These are phyloP conservation scores for Amaurobius ferox DNA, from an alignment of 2,888 invertebrate genomes.

Conservation along the genomic window DNA sequence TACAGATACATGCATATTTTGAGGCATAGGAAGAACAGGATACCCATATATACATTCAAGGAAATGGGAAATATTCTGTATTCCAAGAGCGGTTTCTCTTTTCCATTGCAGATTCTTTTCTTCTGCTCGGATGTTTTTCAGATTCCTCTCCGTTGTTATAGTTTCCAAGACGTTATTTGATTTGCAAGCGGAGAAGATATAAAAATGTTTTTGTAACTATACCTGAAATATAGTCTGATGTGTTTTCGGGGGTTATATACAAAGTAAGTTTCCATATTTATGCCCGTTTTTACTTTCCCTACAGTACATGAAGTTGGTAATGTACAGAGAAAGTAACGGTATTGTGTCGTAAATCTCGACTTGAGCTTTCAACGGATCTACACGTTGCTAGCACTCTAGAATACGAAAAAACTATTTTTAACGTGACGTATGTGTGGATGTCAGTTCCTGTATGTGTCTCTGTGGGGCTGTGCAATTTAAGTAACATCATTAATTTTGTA, in stretches of 20 bases:
- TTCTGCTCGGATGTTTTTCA: constrained; percentile 59
- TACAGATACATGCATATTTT: constrained; percentile 34
- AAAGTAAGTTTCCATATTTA: background rate
- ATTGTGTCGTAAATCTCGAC: no score
- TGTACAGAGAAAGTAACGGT: no score
- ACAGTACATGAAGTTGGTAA: no score
- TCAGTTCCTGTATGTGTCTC: no score
- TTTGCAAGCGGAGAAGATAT: constrained; percentile 69
- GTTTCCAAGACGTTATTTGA: constrained; percentile 67
- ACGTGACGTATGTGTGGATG: no score
- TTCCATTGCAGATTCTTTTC: constrained; percentile 23
- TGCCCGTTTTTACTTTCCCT: no score
- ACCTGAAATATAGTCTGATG: constrained; percentile 65
- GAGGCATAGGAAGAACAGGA: background rate
- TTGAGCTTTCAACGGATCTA: no score
- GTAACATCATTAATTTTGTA: no score
- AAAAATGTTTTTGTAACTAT: constrained; percentile 71
- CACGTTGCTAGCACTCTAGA: no score
- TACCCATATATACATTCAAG: constrained; percentile 17
- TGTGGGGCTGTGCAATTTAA: no score
- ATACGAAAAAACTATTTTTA: no score
- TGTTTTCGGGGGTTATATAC: constrained; percentile 18
- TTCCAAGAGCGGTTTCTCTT: constrained; percentile 37
- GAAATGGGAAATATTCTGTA: constrained; percentile 51
- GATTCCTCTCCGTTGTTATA: constrained; percentile 67